Evolutionary conservation across 1,140 invertebrate species (phyloP).

Genomic region (Psix sp.): DNA sequence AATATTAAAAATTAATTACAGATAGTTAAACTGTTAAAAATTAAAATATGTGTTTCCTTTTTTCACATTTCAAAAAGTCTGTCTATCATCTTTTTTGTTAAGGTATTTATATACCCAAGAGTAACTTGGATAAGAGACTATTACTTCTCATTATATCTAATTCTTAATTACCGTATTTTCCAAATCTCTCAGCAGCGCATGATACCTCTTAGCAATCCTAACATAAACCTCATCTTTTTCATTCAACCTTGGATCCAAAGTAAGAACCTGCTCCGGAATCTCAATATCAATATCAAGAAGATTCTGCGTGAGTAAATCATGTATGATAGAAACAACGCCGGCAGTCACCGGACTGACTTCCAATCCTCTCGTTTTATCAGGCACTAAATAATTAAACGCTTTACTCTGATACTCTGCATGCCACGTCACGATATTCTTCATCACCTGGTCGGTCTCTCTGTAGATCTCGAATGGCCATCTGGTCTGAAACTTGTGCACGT

Average conservation of each 20-base stretch:
- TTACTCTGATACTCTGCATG: constrained; percentile 51
- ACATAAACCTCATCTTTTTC: constrained; percentile 77
- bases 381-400: constrained; percentile 21
- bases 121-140: no score
- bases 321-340: constrained; percentile 66
- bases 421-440: constrained; percentile 63
- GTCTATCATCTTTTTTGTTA: no score
- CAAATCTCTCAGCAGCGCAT: constrained; percentile 65
- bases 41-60: no score
- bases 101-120: no score
- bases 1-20: no score
- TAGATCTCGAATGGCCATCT: constrained; percentile 77
- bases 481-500: constrained; percentile 76
- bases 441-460: constrained; percentile 68
- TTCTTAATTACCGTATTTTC: constrained; percentile 29
- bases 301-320: constrained; percentile 63
- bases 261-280: constrained; percentile 80
- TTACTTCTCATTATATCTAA: no score
- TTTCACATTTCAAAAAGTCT: no score
- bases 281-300: constrained; percentile 76
- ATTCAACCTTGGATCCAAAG: constrained; percentile 78
- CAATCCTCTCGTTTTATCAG: constrained; percentile 43
- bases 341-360: constrained; percentile 64
- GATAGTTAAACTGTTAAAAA: no score
- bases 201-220: constrained; percentile 75